A percentile compares a stretch with the other conserved stretches of the same genome.
phyloP scores from a whole-genome alignment of 2,888 invertebrate genomes.

The Tetrapedia diversipes region DNA sequence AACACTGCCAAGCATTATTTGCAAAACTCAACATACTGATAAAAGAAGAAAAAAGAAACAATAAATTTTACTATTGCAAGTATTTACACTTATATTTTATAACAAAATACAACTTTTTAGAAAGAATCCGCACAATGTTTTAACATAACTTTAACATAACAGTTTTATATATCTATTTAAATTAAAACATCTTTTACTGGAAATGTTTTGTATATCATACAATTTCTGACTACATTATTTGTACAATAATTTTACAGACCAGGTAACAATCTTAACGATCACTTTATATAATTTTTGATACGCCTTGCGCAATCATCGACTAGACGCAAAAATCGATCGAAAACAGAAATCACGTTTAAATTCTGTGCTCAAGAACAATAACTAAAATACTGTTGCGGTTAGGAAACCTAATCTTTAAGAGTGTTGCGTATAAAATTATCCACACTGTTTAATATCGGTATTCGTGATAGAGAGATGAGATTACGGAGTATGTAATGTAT shows the following conservation, averaged over 20 bases:
- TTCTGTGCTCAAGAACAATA: conserved; percentile 81
- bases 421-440: conserved; percentile 76
- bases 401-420: conserved; percentile 70
- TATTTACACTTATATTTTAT: conserved; percentile 18
- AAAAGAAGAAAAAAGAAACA: too few relatives aligned
- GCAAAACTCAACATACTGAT: neutral
- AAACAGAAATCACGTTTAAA: conserved; percentile 63
- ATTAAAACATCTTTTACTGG: conserved; percentile 9
- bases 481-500: conserved; percentile 49
- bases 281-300: neutral
- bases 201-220: conserved; percentile 14
- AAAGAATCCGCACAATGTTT: conserved; percentile 8
- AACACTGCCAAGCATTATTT: conserved; percentile 40
- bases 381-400: conserved; percentile 73
- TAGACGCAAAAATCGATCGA: conserved; percentile 62
- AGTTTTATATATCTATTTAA: conserved; percentile 32
- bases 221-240: conserved; percentile 20
- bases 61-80: conserved; percentile 2
- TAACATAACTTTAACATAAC: conserved; percentile 3
- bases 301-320: conserved; percentile 38
- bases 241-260: conserved; percentile 6
- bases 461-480: conserved; percentile 64
- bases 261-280: neutral
- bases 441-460: conserved; percentile 72
- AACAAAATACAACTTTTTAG: conserved; percentile 6